Evolutionary conservation across 2,797 vertebrate species (phyloP).

Genomic region (Phoeniculus purpureus): DNA sequence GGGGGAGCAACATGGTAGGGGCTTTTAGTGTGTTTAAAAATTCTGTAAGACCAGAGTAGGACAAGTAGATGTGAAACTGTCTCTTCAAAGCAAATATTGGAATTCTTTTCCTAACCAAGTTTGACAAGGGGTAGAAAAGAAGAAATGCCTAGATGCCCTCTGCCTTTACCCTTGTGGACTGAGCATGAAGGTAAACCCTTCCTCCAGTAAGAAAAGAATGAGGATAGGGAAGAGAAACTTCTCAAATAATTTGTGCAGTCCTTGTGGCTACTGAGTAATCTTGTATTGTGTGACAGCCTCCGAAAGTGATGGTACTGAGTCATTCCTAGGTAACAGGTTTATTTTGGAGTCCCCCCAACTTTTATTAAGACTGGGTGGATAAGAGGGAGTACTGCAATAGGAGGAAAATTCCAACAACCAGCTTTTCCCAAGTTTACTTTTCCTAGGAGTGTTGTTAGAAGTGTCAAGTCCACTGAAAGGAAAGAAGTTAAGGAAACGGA

Average conservation of each 20-base stretch:
- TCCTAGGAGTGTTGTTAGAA: background rate
- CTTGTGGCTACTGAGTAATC: slow-evolving; percentile 21
- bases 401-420: background rate
- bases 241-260: background rate
- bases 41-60: background rate
- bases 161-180: background rate
- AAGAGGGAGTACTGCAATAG: accelerated
- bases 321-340: background rate
- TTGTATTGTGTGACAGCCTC: background rate
- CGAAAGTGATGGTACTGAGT: background rate
- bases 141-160: background rate
- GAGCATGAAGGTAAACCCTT: background rate
- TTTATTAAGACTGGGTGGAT: background rate
- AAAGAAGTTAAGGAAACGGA: background rate
- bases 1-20: background rate
- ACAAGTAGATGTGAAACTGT: background rate
- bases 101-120: background rate
- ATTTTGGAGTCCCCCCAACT: background rate
- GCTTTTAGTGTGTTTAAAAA: background rate
- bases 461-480: background rate
- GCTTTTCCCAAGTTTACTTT: background rate
- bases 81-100: background rate
- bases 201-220: background rate
- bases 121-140: background rate
- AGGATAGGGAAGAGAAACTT: slow-evolving; percentile 10